Evolutionary conservation across 2,113 vertebrate genomes (phyloP), one percentile per base, ranked within the genome.

Genomic region (Proterorhinus semilunaris): DNA sequence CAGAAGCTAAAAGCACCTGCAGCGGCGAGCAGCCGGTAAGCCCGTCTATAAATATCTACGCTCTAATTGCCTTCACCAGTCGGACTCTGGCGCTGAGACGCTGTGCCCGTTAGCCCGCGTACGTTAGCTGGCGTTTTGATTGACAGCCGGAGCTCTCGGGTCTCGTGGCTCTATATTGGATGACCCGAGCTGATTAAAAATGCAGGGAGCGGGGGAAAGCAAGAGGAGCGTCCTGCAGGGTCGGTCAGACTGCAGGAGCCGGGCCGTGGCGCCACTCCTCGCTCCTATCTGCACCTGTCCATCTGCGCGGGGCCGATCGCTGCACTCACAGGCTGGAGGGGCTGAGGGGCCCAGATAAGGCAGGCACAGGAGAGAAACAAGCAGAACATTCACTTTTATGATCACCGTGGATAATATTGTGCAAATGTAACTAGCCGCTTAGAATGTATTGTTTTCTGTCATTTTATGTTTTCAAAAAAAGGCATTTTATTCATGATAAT

Each of bases 201-300:
- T 91, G 91, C 88, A 91, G 80, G 74, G 89, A 83, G 86, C 82
- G 86, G 90, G 81, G 17, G 80, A 74, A 85, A 76, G 84, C 62
- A 85, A 66, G 85, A 85, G 78, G 81, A 86, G 81, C 70, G 83
- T 75, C 76, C 78, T 36, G 67, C 46, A 87, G 88, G 75, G 91
- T 86, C 87, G 88, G 81, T 84, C 85, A 91, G 84, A 87, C 83
- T 87, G 17, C 6, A 57, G 75, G 81, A 89, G 87, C 84, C 88
- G 68, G 68, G 61, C 75, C 13, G 50, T 84, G 86, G 85, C 53
- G 80, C 90, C 90, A 91, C 76, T 86, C 92, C 84, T 90, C 85
- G 81, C 83, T 88, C 80, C 79, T 91, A 88, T 92, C 91, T 90
- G 91, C 88, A 90, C 91, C 91, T 94, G 90, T 91, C 90, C 89